Percentiles rank a stretch among this genome's conserved stretches.
Conservation (phyloP, 1,140 invertebrate genomes). For the Ceratina calcarata region DNA sequence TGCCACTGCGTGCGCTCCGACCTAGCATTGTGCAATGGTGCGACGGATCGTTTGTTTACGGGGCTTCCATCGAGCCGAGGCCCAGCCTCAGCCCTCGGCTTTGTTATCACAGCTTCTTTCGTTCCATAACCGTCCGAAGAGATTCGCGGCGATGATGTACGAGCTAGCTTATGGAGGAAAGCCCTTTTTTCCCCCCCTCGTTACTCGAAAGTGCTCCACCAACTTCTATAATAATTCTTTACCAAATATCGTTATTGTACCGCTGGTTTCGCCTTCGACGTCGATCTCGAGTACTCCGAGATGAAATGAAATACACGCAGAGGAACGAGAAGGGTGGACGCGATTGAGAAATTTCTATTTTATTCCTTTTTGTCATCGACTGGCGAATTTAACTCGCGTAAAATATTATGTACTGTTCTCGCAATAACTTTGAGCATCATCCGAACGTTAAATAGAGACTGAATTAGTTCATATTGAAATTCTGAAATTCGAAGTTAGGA, state of each 20-base stretch:
- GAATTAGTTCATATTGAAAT: neutral
- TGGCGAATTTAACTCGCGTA: too few relatives aligned
- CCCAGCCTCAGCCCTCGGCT: conserved; percentile 36
- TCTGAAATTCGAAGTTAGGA: neutral
- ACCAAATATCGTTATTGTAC: conserved; percentile 69
- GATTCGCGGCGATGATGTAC: conserved; percentile 68
- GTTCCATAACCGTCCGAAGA: conserved; percentile 67
- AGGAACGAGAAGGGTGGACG: neutral
- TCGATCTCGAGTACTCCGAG: conserved; percentile 49
- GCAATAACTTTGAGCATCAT: neutral
- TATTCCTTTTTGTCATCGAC: neutral
- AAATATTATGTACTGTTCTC: neutral
- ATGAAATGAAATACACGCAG: conserved; percentile 46
- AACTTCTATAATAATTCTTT: conserved; percentile 72
- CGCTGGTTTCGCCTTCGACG: conserved; percentile 44
- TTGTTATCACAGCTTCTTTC: conserved; percentile 68
- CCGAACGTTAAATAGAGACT: too few relatives aligned
- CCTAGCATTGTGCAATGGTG: neutral
- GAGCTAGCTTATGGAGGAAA: conserved; percentile 65
- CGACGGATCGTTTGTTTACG: conserved; percentile 61
- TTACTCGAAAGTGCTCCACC: conserved; percentile 65
- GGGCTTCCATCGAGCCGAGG: conserved; percentile 49
- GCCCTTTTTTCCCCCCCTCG: conserved; percentile 68
- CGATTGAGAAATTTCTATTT: neutral
- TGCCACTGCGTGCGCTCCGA: neutral